A percentile compares a stretch with the other conserved stretches of the same genome.
phyloP scores from a whole-genome alignment of 2,113 vertebrate genomes.

The Ciconia stormi region DNA sequence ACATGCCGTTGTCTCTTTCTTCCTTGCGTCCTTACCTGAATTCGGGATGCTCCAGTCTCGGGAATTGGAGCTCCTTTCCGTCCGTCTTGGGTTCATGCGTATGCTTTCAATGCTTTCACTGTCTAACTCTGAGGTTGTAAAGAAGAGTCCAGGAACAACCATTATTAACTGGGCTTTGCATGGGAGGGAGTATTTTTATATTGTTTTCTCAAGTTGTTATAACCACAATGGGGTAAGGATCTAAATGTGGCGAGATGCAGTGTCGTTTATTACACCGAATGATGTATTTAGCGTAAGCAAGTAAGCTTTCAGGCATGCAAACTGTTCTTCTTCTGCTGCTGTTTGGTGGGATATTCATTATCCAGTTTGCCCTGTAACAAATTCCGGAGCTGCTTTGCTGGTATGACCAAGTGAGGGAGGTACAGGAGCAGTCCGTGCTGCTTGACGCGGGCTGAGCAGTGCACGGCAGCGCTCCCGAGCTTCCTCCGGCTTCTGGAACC shows the following conservation, averaged over 20 bases:
- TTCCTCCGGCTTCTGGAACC: neutral
- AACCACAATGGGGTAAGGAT: neutral
- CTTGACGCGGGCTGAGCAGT: too few species aligned
- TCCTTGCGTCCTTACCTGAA: neutral
- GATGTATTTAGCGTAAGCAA: neutral
- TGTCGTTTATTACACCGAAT: neutral
- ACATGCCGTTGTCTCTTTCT: neutral
- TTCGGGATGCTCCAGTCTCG: accelerated
- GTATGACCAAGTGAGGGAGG: neutral
- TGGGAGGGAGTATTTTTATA: neutral
- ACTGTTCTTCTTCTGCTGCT: neutral
- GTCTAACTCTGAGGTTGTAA: neutral
- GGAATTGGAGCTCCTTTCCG: neutral
- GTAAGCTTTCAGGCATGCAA: neutral
- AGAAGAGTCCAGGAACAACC: neutral
- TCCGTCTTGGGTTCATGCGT: accelerated
- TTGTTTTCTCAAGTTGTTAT: neutral
- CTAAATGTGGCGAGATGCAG: accelerated
- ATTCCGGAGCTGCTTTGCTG: neutral
- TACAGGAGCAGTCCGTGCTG: accelerated
- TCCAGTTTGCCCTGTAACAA: neutral
- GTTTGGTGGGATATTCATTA: neutral
- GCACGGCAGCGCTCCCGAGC: neutral
- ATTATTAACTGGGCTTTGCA: neutral
- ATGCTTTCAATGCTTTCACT: accelerated